Conservation (phyloP, 2,888 invertebrate species). For the Parasteatoda lunata region DNA sequence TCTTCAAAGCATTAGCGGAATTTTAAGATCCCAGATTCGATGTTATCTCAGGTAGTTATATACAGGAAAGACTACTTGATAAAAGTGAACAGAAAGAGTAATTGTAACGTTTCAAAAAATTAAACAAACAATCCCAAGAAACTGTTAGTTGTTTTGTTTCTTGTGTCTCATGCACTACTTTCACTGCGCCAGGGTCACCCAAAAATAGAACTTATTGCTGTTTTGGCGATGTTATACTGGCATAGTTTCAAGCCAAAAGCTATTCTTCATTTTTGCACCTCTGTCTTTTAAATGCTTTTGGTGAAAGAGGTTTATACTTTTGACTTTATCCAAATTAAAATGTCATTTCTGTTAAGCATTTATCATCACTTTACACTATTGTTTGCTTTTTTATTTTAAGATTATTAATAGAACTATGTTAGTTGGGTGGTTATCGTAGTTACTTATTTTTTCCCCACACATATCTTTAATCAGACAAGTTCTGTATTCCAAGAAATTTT, state of each 20-base stretch:
- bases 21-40: conserved; percentile 17
- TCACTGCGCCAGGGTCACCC: conserved; percentile 50
- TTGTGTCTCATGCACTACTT: conserved; percentile 9
- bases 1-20: conserved; percentile 47
- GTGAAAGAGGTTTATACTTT: not conserved
- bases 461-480: too few species aligned
- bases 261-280: conserved; percentile 59
- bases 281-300: conserved; percentile 39
- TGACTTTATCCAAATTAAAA: too few species aligned
- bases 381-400: too few species aligned
- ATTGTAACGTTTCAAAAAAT: not conserved
- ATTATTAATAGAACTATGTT: too few species aligned
- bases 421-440: too few species aligned
- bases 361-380: too few species aligned
- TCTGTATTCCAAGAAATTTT: too few species aligned
- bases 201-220: conserved; percentile 48
- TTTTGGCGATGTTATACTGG: conserved; percentile 46
- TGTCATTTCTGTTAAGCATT: too few species aligned
- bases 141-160: conserved; percentile 4
- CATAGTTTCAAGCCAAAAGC: conserved; percentile 33
- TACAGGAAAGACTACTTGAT: not conserved
- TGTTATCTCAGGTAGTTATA: conserved; percentile 14
- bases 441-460: too few species aligned
- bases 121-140: not conserved
- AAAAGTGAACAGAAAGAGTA: not conserved